phyloP scores from a whole-genome alignment of 2,797 vertebrate species.

The Girardinus metallicus region DNA sequence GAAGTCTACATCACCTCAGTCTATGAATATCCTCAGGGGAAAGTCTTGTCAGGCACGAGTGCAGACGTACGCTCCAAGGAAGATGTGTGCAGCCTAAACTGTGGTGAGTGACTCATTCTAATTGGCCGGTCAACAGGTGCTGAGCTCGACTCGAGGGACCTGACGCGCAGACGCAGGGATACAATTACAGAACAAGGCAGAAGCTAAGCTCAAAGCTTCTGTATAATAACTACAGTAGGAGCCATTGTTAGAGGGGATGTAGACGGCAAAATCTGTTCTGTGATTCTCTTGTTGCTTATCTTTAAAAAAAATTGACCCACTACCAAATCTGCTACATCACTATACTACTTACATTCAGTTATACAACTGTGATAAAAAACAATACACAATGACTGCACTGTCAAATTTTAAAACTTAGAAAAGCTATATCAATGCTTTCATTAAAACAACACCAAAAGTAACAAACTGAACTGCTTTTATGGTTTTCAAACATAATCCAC shows the following conservation, averaged over 20 bases:
- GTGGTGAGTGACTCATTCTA: conserved; percentile 72
- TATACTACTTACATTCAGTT: neutral
- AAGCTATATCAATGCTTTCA: neutral
- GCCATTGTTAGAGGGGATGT: conserved; percentile 53
- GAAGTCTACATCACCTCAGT: conserved; percentile 35
- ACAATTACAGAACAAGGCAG: conserved; percentile 55
- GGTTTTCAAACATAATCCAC: neutral
- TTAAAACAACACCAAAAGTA: neutral
- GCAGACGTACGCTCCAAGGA: conserved; percentile 31
- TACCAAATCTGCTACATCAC: neutral
- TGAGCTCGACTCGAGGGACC: conserved; percentile 45
- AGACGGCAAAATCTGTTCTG: conserved; percentile 27
- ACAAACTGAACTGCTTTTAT: neutral
- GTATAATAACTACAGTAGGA: conserved; percentile 63
- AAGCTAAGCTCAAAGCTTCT: conserved; percentile 63
- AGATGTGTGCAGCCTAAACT: conserved; percentile 62
- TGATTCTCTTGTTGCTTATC: neutral
- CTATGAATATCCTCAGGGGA: conserved; percentile 58
- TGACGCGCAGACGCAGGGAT: conserved; percentile 48
- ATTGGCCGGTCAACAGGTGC: conserved; percentile 80
- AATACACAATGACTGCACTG: neutral
- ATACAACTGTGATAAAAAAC: neutral
- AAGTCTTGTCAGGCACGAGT: conserved; percentile 23
- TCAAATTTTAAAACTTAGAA: neutral
- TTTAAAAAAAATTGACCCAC: neutral